Conservation (phyloP, 2,888 invertebrate genomes). For the Ennomos erosarius region DNA sequence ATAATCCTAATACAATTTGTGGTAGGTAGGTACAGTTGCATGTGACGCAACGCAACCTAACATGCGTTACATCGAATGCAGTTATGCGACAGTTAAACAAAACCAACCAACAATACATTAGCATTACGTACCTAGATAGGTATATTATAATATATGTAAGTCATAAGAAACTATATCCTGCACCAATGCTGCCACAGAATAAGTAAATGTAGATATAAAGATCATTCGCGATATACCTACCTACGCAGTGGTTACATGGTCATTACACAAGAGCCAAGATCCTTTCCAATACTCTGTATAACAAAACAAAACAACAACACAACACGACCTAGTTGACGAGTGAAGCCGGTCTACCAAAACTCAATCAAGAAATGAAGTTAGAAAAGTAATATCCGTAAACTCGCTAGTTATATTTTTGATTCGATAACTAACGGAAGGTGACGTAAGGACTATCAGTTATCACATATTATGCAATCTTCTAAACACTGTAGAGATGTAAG, state of each 20-base stretch:
- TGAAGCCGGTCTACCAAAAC: slow-evolving; percentile 9
- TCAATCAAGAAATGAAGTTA: slow-evolving; percentile 14
- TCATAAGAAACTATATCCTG: too few relatives aligned
- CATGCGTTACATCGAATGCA: background rate
- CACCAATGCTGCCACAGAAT: too few relatives aligned
- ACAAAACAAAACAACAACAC: slow-evolving; percentile 31
- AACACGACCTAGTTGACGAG: slow-evolving; percentile 28
- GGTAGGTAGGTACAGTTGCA: slow-evolving; percentile 6
- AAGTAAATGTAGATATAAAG: too few relatives aligned
- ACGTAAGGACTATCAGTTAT: slow-evolving; percentile 9
- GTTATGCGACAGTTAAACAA: background rate
- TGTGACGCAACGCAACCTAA: slow-evolving; percentile 9
- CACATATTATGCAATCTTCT: slow-evolving; percentile 8
- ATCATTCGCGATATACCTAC: background rate
- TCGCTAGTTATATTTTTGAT: background rate
- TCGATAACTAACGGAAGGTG: background rate
- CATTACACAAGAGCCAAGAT: slow-evolving; percentile 38
- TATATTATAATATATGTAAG: too few relatives aligned
- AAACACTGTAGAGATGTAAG: background rate
- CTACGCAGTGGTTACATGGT: slow-evolving; percentile 18
- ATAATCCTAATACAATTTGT: slow-evolving; percentile 6
- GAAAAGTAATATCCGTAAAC: slow-evolving; percentile 11
- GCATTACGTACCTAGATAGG: too few relatives aligned
- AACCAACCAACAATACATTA: slow-evolving; percentile 1
- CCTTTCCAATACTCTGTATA: slow-evolving; percentile 34